Evolutionary conservation across 35 echinoderm and acorn worm species (phyloP).

Genomic region (Stichopus chloronotus): DNA sequence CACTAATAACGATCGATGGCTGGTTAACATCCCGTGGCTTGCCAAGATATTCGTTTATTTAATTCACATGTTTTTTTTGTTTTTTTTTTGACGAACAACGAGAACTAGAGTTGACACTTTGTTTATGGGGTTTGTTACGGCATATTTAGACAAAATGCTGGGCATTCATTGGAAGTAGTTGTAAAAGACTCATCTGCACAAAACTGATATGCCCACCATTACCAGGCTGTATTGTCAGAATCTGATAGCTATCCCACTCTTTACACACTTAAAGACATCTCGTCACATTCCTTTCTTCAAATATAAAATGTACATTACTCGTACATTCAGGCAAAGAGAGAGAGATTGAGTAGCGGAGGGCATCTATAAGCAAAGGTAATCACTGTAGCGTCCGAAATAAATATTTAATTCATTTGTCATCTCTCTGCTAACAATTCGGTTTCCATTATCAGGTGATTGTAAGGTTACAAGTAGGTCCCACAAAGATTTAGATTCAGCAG

Average conservation of each 20-base stretch:
- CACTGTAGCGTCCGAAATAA: conserved; percentile 35
- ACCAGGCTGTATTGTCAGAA: conserved; percentile 40
- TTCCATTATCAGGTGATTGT: neutral
- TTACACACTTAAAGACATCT: conserved; percentile 1
- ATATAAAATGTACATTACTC: neutral
- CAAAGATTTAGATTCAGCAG: too few relatives aligned
- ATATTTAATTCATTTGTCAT: conserved; percentile 1
- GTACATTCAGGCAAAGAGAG: conserved; percentile 5
- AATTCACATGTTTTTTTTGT: too few relatives aligned
- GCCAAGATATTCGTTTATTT: too few relatives aligned
- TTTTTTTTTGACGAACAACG: too few relatives aligned
- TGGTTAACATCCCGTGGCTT: too few relatives aligned
- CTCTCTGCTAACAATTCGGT: neutral
- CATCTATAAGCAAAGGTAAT: neutral
- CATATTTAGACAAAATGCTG: conserved; percentile 5
- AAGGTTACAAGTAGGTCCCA: too few relatives aligned
- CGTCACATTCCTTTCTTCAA: neutral
- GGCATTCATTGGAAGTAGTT: neutral
- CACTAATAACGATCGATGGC: too few relatives aligned
- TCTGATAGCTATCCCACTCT: conserved; percentile 24
- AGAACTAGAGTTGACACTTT: neutral
- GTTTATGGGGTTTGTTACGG: neutral
- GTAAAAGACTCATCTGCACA: conserved; percentile 38
- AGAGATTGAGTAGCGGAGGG: neutral
- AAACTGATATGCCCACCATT: neutral